Percentiles rank a stretch among this genome's conserved stretches.
Conservation (phyloP, 2,888 invertebrate species). For the Nemoura dubitans region DNA sequence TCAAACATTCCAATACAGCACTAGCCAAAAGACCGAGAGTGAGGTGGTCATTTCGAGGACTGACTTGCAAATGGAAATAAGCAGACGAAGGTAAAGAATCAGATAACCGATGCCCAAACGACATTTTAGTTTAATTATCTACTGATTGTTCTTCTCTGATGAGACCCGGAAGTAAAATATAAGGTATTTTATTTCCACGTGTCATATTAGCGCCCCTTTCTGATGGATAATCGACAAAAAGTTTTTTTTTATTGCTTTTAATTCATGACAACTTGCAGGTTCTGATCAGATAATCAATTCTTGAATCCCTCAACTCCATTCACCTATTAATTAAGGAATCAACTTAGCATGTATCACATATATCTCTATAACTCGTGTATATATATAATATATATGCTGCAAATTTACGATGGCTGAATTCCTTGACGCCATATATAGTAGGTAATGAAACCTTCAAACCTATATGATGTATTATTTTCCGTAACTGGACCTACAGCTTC, state of each 20-base stretch:
- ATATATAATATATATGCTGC: no score
- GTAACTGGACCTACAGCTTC: constrained; percentile 3
- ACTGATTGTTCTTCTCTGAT: no score
- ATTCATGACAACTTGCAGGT: not conserved
- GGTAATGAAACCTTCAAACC: not conserved
- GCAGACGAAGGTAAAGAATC: no score
- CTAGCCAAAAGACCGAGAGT: no score
- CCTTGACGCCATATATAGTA: not conserved
- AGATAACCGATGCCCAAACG: no score
- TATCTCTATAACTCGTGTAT: no score
- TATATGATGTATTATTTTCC: not conserved
- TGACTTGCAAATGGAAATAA: no score
- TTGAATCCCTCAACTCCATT: not conserved
- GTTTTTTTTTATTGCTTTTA: not conserved
- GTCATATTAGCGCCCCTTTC: not conserved
- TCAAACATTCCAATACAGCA: no score
- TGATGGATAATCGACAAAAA: not conserved
- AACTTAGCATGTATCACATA: not conserved
- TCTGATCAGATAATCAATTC: not conserved
- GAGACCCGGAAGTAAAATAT: no score
- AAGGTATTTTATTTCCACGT: no score
- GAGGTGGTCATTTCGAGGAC: no score
- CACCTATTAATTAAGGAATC: not conserved
- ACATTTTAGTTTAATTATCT: no score
- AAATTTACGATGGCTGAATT: not conserved